Evolutionary conservation across 1,140 invertebrate genomes (phyloP).

Genomic region (Pteromalus puparum): DNA sequence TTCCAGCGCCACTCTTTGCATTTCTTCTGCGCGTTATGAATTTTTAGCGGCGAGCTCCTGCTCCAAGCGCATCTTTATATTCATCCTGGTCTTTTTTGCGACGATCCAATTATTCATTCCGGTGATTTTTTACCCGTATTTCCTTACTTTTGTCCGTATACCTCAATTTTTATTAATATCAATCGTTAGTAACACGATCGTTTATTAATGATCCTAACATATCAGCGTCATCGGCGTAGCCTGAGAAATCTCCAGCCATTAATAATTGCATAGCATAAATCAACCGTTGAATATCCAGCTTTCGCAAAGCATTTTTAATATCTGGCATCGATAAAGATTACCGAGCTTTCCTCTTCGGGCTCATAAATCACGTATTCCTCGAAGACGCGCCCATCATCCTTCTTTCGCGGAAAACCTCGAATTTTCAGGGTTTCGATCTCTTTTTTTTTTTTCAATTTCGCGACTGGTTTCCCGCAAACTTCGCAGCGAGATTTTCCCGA

Average conservation of each 20-base stretch:
- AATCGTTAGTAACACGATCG: too few species aligned
- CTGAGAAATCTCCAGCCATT: not conserved
- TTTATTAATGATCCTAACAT: too few species aligned
- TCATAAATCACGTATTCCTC: not conserved
- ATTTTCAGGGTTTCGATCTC: not conserved
- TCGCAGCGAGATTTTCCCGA: not conserved
- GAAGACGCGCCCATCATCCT: not conserved
- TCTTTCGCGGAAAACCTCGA: not conserved
- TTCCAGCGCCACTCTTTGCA: not conserved
- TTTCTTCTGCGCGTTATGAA: not conserved
- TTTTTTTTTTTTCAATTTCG: not conserved
- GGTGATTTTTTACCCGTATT: not conserved
- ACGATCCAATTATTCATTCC: not conserved
- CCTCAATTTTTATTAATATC: not conserved
- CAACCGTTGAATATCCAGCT: not conserved
- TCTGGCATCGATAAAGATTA: not conserved
- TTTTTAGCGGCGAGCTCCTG: not conserved
- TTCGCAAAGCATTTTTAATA: not conserved
- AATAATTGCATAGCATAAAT: not conserved
- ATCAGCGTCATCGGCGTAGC: too few species aligned
- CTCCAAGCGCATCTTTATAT: not conserved
- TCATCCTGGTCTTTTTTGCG: not conserved
- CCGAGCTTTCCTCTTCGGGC: not conserved
- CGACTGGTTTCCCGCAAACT: not conserved
- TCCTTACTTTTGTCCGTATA: not conserved